Conservation (phyloP, 2,888 invertebrate genomes). For the Endomychus coccineus region DNA sequence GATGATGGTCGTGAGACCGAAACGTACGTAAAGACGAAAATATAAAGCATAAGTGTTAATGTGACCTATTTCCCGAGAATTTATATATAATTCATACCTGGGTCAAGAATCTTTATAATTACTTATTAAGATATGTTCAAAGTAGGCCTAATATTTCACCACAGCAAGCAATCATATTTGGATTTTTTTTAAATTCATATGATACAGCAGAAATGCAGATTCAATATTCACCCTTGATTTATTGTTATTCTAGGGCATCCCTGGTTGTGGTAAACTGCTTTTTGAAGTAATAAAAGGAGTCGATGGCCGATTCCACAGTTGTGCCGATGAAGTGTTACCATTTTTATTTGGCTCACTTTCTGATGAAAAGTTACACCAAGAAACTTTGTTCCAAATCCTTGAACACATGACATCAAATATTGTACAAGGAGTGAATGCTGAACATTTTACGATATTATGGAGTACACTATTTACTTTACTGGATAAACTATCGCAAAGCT, state of each 20-base stretch:
- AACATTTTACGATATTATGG: conserved; percentile 64
- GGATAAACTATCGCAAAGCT: conserved; percentile 24
- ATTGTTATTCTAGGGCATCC: conserved; percentile 52
- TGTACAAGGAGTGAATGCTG: conserved; percentile 53
- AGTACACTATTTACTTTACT: conserved; percentile 43
- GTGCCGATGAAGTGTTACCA: conserved; percentile 63
- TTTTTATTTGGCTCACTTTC: conserved; percentile 57
- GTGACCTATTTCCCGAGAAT: no score
- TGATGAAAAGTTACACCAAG: conserved; percentile 48
- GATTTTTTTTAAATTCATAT: no score
- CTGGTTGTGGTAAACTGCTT: conserved; percentile 78
- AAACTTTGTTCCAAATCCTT: conserved; percentile 57
- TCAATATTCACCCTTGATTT: no score
- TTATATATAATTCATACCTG: no score
- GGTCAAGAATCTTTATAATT: no score
- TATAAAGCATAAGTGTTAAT: no score
- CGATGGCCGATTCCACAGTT: conserved; percentile 77
- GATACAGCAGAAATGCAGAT: no score
- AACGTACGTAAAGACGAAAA: no score
- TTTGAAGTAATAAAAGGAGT: conserved; percentile 86
- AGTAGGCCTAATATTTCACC: no score
- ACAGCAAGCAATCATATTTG: no score
- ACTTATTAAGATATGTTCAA: no score
- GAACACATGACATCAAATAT: conserved; percentile 58
- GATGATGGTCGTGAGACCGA: no score